Evolutionary conservation across 2,888 invertebrate species (phyloP), one percentile per base, ranked within the genome.

Genomic region (Stenichneumon culpator): DNA sequence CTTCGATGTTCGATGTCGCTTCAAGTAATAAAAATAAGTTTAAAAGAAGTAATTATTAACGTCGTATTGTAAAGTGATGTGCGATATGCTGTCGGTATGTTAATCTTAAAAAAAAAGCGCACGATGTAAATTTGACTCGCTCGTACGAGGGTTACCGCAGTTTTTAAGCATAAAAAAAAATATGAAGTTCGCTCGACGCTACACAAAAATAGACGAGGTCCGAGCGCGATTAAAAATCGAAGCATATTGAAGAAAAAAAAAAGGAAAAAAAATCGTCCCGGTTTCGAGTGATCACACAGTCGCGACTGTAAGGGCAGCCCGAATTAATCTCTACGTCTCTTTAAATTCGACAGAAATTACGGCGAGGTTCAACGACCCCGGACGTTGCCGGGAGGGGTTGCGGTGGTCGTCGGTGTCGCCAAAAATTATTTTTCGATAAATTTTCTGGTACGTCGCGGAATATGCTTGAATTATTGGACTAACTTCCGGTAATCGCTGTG

Each of bases 1-100:
- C 88, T 88, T 91, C 88, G 89, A 92, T 91, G 91, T 92, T 92
- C 92, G 92, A 92, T 92, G 92, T 92, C 85, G 89, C 90, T 92
- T 90, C 85, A 91, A 89, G 79, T 85, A 74, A 52, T 47, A 67
- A 57, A 79, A 39, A 77, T 81, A 86, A 85, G 83, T 57, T 57
- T 84, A 73, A 79, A 44, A 60, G 14, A 60, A 28, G 22, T 57
- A 14, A 57, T 57, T 1, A 57, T 25, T 80, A 72, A 79, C 79
- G 84, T 22, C 54, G 25, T 79, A 74, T 65, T 69, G 39, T 44
- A 65, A 78, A 73, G 54, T 63, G 52, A 54, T 50, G 69, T 82
- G 54, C 75, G 47, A 67, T 65, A 52, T 47, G 50, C 54, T 67
- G 36, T 83, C 57, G 73, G 67, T 83, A 52, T 77, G 57, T 68